Base-by-base conservation (phyloP, 2,888 invertebrate genomes). In the Saturnia pavonia region DNA sequence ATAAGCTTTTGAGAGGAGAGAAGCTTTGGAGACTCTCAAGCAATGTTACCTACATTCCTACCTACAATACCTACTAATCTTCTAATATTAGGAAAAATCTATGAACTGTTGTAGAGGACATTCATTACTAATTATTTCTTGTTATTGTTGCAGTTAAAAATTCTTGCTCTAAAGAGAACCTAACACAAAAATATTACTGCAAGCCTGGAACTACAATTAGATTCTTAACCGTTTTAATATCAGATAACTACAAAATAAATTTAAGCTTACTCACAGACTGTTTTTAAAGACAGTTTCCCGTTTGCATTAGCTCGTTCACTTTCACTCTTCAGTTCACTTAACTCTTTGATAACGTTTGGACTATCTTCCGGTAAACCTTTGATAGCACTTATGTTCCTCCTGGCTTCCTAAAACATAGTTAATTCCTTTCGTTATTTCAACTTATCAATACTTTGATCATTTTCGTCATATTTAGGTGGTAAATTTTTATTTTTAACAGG, bases 291-390 rank as follows among this genome's bases (percentile, higher is more conserved):
- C 0, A 84, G 73, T 72, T 76, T 80, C 19, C 88, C 89, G 42
- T 76, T 78, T 4, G 82, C 74, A 69, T 75, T 84, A 0, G 87
- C 88, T 27, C 84, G 78, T 3, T 88, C 83, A 42, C 87, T 87
- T 73, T 91, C 91, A 48, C 85, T 82, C 70, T 82, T 82, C 6
- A 91, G 76, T 34, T 73, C 74, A 8, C 75, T 75, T 67, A 91
- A 73, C 71, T 85, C 84, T 69, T 79, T 82, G 12, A 74, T n/a
- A 11, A 91, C 78, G 19, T 76, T 75, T 1, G 78, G 74, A 73
- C 86, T 82, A 48, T 87, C 82, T 60, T 78, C 77, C 0, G 81
- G 71, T 65, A 90, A 73, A 43, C 82, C 78, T 72, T 82, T 86
- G 3, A 92, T 74, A 70, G 78, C 86, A 3, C 86, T 84, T 66